A percentile compares a stretch with the other conserved stretches of the same genome.
These are phyloP conservation scores for Spermophilus dauricus DNA, from an alignment of 2,113 vertebrate genomes.

Conservation along the genomic window DNA sequence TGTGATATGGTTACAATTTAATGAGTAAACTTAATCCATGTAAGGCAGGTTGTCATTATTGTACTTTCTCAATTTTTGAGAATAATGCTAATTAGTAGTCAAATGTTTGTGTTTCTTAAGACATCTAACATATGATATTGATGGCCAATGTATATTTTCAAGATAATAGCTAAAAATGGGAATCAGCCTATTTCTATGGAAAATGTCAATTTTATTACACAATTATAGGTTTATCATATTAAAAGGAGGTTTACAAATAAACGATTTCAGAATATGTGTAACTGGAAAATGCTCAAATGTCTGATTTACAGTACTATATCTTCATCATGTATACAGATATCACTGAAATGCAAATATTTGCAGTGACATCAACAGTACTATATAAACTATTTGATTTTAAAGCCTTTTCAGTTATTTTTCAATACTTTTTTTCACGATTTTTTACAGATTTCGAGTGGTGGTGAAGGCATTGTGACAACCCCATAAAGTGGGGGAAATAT, in stretches of 20 bases:
- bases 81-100: not conserved
- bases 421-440: no score
- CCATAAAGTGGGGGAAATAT: not conserved
- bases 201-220: not conserved
- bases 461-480: not conserved
- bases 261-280: not conserved
- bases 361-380: not conserved
- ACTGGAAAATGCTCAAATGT: not conserved
- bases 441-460: not conserved
- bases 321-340: not conserved
- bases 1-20: not conserved
- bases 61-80: constrained; percentile 19
- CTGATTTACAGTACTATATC: not conserved
- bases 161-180: not conserved
- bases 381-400: constrained; percentile 14
- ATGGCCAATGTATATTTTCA: constrained; percentile 1
- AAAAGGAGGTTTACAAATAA: constrained; percentile 24
- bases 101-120: not conserved
- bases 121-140: not conserved
- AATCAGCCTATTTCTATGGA: not conserved
- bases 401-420: not conserved
- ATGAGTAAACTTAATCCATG: not conserved
- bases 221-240: not conserved
- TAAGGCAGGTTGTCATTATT: not conserved
- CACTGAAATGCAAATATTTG: not conserved